These are phyloP conservation scores for Gobius niger DNA, from an alignment of 2,113 vertebrate genomes.

Conservation along the genomic window DNA sequence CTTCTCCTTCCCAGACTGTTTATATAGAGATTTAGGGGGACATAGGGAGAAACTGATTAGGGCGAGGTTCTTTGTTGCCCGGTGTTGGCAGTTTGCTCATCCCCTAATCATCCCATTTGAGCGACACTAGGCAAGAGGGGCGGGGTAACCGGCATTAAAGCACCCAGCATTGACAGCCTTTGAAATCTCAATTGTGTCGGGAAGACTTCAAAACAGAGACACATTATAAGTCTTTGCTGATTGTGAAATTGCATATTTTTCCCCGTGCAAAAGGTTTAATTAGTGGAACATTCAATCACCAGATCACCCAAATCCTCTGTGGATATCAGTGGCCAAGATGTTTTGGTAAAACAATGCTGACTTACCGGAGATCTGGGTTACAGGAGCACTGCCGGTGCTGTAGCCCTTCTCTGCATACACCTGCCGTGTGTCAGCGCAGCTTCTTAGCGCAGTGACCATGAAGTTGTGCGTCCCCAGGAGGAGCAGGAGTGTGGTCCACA, in stretches of 20 bases:
- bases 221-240: neutral
- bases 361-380: constrained; percentile 85
- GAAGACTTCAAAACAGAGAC: too few species aligned
- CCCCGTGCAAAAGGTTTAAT: neutral
- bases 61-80: constrained; percentile 78
- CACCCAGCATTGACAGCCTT: constrained; percentile 29
- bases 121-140: constrained; percentile 43
- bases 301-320: too few species aligned
- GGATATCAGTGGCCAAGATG: too few species aligned
- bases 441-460: constrained; percentile 73
- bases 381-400: constrained; percentile 80
- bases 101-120: constrained; percentile 69
- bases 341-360: neutral
- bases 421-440: constrained; percentile 84
- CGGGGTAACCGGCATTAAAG: constrained; percentile 61
- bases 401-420: constrained; percentile 84
- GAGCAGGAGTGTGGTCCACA: too few species aligned
- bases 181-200: constrained; percentile 7
- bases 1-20: neutral
- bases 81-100: constrained; percentile 72
- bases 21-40: constrained; percentile 40
- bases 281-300: too few species aligned
- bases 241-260: neutral
- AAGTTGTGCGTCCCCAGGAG: constrained; percentile 55
- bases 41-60: constrained; percentile 70